Base-by-base conservation (phyloP, 1,140 invertebrate genomes). In the Euwallacea similis region DNA sequence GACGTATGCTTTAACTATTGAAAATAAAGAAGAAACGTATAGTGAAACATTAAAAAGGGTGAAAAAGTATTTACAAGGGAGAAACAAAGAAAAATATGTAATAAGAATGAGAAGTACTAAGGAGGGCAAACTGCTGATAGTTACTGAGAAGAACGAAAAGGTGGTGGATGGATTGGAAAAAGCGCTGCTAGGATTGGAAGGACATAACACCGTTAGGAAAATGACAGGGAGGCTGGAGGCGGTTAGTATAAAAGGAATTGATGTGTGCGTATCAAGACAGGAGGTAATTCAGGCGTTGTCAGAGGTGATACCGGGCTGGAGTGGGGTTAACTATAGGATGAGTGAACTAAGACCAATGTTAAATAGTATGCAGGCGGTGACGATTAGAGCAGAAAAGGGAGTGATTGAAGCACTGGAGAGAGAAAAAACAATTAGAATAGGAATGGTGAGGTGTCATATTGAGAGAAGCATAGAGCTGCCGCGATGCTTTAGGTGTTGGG, bases 401-500 rank as follows among this genome's bases (percentile, higher is more conserved):
- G 46, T 50, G 6, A 11, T 13, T 2, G 13, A 13, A 13, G 6
- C 9, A 50, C 6, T 50, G 6, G 9, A 11, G 6, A 50, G 6
- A 10, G 9, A 11, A 13, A 13, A 6, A 50, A 2, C 6, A 21
- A n/a, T 71, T 4, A 15, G 63, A 21, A 60, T 71, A 8, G 69
- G 69, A 2, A 21, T 42, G 10, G 58, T 11, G 4, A 59, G 9
- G 0, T 69, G 66, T 47, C 42, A 53, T n/a, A 46, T 73, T n/a
- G 8, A 21, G 41, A 47, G 66, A 15, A 64, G 62, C 33, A 60
- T 59, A 13, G 43, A 69, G 4, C 13, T 56, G 11, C 8, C 13
- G 10, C 64, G 47, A 50, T 73, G 62, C 66, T 65, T 59, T 11
- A 73, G 55, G 44, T 73, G 72, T 54, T 70, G 67, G 67, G 50